Evolutionary conservation across 2,113 vertebrate species (phyloP).

Genomic region (Ophthalmolycus amberensis): DNA sequence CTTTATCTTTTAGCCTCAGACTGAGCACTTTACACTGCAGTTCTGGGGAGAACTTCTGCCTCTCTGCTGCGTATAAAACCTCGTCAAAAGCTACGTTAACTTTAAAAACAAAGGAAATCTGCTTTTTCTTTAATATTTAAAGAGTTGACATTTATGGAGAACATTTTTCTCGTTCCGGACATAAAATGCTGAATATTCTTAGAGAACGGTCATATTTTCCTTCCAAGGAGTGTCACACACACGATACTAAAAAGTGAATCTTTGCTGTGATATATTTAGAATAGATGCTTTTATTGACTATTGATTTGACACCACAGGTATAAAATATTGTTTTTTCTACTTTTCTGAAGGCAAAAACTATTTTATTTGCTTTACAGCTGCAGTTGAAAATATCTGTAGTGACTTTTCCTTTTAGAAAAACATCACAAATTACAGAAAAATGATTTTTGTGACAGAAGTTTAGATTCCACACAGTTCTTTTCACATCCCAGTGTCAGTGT

Average conservation of each 20-base stretch:
- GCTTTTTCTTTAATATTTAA: background rate
- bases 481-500: background rate
- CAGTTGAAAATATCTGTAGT: background rate
- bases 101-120: background rate
- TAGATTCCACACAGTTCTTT: background rate
- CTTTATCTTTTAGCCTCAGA: background rate
- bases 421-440: background rate
- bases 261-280: background rate
- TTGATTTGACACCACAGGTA: background rate
- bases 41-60: background rate
- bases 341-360: background rate
- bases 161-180: background rate
- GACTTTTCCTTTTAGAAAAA: background rate
- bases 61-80: background rate
- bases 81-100: background rate
- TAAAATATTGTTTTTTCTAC: background rate
- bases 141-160: background rate
- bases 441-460: background rate
- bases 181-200: background rate
- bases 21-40: background rate
- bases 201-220: background rate
- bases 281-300: background rate
- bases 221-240: accelerated
- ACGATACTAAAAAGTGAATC: background rate
- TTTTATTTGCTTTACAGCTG: background rate